A percentile compares a stretch with the other conserved stretches of the same genome.
Evolutionary conservation across 2,113 vertebrate genomes (phyloP).

Genomic region (Tachycineta bicolor): DNA sequence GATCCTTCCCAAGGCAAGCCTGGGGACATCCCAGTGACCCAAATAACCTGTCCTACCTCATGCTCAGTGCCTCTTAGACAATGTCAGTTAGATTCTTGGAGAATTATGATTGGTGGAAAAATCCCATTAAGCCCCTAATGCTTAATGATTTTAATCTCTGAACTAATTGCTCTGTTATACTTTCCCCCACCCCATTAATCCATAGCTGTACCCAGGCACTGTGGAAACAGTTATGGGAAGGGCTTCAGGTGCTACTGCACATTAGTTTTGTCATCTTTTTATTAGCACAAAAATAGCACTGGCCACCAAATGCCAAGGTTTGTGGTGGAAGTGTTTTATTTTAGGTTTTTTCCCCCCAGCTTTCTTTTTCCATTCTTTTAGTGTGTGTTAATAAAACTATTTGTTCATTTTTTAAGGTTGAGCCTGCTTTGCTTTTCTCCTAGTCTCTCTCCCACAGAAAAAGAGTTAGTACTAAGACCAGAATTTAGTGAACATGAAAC

Average conservation of each 20-base stretch:
- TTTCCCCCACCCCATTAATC: not conserved
- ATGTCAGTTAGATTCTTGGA: not conserved
- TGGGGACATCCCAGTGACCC: not conserved
- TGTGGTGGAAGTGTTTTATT: not conserved
- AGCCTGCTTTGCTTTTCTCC: too few species aligned
- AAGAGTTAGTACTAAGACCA: too few species aligned
- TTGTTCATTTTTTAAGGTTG: too few species aligned
- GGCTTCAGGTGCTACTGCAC: not conserved
- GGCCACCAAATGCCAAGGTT: not conserved
- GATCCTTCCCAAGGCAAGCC: not conserved
- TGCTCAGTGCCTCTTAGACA: not conserved
- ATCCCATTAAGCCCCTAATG: not conserved
- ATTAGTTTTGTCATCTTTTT: not conserved
- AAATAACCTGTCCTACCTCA: not conserved
- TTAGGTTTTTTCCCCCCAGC: too few species aligned
- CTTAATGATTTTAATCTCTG: conserved; percentile 13
- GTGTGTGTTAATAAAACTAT: too few species aligned
- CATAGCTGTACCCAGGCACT: not conserved
- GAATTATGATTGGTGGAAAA: not conserved
- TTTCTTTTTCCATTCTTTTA: too few species aligned
- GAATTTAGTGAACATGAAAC: too few species aligned
- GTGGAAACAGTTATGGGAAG: not conserved
- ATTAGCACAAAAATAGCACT: not conserved
- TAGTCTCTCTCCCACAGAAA: too few species aligned
- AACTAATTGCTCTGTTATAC: not conserved